phyloP scores from a whole-genome alignment of 2,888 invertebrate species.

The Plagiodera versicolora region DNA sequence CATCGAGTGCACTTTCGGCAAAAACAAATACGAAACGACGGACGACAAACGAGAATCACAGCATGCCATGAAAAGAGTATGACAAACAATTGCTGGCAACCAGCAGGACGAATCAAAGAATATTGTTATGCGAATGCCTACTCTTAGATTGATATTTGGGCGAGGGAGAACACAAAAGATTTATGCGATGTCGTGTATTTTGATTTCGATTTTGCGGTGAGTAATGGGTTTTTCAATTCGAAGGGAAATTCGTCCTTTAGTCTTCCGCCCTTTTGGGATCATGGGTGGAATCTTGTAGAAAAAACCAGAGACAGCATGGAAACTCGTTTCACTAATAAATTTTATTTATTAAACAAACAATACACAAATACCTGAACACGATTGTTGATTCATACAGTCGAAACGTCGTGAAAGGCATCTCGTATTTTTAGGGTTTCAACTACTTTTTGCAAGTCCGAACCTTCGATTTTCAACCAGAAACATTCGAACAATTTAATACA shows the following conservation, averaged over 20 bases:
- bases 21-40: constrained; percentile 17
- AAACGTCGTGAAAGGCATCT: too few relatives aligned
- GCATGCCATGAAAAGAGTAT: constrained; percentile 28
- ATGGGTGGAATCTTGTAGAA: too few relatives aligned
- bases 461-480: too few relatives aligned
- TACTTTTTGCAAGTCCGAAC: too few relatives aligned
- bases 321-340: too few relatives aligned
- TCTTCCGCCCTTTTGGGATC: too few relatives aligned
- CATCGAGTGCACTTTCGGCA: constrained; percentile 7
- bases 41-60: constrained; percentile 34
- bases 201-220: neutral
- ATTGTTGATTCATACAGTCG: too few relatives aligned
- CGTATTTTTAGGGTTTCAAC: too few relatives aligned
- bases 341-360: too few relatives aligned
- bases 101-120: constrained; percentile 29
- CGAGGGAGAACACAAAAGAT: neutral
- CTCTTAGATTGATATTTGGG: neutral
- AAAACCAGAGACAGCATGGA: too few relatives aligned
- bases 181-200: neutral
- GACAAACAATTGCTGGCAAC: constrained; percentile 30
- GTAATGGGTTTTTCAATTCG: neutral
- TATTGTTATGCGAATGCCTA: constrained; percentile 26
- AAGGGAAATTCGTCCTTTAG: neutral
- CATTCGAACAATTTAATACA: too few relatives aligned
- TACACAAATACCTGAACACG: too few relatives aligned